These are phyloP conservation scores for Nansenia antarctica DNA, from an alignment of 2,113 vertebrate genomes.

Conservation along the genomic window DNA sequence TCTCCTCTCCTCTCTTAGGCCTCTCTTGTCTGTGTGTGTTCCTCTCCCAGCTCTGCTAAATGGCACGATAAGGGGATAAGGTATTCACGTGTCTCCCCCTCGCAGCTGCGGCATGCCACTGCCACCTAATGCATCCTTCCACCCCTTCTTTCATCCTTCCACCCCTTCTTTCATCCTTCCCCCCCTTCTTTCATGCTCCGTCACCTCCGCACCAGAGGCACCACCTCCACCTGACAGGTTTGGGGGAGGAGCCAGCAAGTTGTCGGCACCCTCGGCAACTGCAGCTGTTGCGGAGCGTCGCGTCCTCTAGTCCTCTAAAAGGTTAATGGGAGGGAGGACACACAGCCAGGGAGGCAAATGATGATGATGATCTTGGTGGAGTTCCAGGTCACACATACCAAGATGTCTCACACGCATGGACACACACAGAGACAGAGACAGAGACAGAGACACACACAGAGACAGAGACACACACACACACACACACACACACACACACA, in stretches of 20 bases:
- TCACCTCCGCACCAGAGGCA: constrained; percentile 40
- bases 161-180: too few species aligned
- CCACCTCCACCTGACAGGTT: constrained; percentile 35
- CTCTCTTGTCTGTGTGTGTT: too few species aligned
- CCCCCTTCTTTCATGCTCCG: constrained; percentile 45
- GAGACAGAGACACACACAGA: neutral
- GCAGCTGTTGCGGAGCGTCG: too few species aligned
- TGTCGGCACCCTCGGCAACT: constrained; percentile 37
- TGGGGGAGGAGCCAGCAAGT: constrained; percentile 31
- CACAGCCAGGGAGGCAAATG: constrained; percentile 6
- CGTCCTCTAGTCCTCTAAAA: neutral
- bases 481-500: neutral
- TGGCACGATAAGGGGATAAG: constrained; percentile 18
- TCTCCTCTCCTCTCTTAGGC: neutral
- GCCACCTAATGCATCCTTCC: constrained; percentile 21
- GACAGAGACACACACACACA: neutral
- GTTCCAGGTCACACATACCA: too few species aligned
- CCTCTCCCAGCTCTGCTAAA: constrained; percentile 15
- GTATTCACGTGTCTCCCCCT: constrained; percentile 21
- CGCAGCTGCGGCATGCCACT: constrained; percentile 41
- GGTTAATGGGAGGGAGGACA: neutral
- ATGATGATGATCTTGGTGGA: constrained; percentile 23
- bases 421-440: neutral
- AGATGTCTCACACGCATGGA: too few species aligned
- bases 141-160: too few species aligned